Evolutionary conservation across 2,797 vertebrate species (phyloP), one percentile per base, ranked within the genome.

Genomic region (Danio choprae): DNA sequence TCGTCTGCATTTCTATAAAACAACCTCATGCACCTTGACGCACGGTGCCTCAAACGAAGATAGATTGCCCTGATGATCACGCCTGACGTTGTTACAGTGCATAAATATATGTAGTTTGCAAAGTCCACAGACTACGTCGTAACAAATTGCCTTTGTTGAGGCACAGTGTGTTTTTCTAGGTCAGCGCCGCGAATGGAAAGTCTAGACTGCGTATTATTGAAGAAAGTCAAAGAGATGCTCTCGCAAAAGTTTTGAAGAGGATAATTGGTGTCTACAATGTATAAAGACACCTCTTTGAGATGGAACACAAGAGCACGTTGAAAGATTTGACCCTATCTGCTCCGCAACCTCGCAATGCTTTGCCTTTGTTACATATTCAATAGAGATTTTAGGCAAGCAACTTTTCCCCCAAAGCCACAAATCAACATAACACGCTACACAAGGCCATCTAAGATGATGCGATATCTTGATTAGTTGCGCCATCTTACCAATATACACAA

Each of bases 341-440:
- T 29, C 63, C n/a, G 41, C 51, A 67, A 68, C 29, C 64, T 62
- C 7, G n/a, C 36, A 41, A 73, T 63, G 72, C 59, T 74, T 81
- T 13, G 56, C 48, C 38, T 46, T 51, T 44, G 53, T 84, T 50
- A 56, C 63, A 71, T 79, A 75, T 79, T 79, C 71, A 63, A 46
- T 62, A 74, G 56, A 73, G 74, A 83, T 83, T 79, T 75, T 56
- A 55, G 62, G 43, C 76, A 83, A 74, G 83, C 81, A 74, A 43
- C 69, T 60, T 79, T 74, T 36, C 69, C 70, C 41, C 4, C 12
- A 53, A 72, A 70, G n/a, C 70, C 70, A 18, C 62, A 77, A 60
- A 83, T 79, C 62, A 73, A 79, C 40, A 44, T 62, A 73, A 79
- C 40, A 44, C 2, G 4, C 70, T 69, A 50, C 11, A 7, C 56